Conservation (phyloP, 2,888 invertebrate species). For the Agrochola lota region DNA sequence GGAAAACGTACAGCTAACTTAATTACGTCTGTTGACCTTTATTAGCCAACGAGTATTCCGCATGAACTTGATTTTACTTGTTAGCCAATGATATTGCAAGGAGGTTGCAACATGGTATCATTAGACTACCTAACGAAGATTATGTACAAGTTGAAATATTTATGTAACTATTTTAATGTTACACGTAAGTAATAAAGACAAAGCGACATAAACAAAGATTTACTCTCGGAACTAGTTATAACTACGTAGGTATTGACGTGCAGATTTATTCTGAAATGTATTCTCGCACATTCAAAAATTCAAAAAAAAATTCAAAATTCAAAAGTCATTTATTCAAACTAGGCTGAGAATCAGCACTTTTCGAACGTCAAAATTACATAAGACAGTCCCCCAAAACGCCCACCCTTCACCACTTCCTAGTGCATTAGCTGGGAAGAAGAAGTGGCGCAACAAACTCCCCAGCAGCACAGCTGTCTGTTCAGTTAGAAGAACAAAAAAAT, state of each 20-base stretch:
- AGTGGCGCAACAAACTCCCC: too few relatives aligned
- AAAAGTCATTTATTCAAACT: too few relatives aligned
- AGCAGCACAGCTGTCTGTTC: too few relatives aligned
- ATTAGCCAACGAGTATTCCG: constrained; percentile 4
- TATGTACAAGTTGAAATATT: background rate
- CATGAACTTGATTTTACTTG: constrained; percentile 11
- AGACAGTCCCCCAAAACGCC: too few relatives aligned
- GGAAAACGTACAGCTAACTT: constrained; percentile 36
- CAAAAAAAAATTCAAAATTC: too few relatives aligned
- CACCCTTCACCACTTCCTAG: too few relatives aligned
- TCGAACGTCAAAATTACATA: too few relatives aligned
- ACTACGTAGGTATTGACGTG: background rate
- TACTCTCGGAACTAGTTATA: background rate
- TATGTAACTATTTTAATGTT: constrained; percentile 1
- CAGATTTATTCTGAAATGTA: constrained; percentile 23
- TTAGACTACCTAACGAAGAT: background rate
- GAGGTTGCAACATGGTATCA: constrained; percentile 13
- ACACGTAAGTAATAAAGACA: constrained; percentile 18
- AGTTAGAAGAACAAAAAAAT: too few relatives aligned
- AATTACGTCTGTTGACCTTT: constrained; percentile 12
- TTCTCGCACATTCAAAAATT: constrained; percentile 25
- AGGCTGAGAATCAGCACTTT: too few relatives aligned
- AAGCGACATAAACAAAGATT: constrained; percentile 10
- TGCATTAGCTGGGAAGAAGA: too few relatives aligned
- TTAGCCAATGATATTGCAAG: constrained; percentile 5